phyloP scores from a whole-genome alignment of 2,797 vertebrate species.

The Propithecus deckenii region DNA sequence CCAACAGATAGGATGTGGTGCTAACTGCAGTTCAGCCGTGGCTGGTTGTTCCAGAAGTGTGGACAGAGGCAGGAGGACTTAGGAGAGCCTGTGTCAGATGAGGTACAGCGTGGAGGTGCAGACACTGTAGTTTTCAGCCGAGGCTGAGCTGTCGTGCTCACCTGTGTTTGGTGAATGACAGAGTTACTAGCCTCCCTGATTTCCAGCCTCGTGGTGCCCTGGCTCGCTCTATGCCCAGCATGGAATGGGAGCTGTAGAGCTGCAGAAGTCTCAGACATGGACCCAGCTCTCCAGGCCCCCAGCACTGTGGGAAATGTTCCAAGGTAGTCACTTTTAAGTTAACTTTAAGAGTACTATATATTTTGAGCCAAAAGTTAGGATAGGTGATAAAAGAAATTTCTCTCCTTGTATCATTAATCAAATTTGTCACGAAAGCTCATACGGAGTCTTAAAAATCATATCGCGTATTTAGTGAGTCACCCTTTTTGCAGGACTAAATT shows the following conservation, averaged over 20 bases:
- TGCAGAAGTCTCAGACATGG: not conserved
- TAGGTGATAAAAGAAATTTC: not conserved
- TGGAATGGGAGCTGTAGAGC: not conserved
- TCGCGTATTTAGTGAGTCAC: not conserved
- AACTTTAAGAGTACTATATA: not conserved
- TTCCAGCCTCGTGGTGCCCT: not conserved
- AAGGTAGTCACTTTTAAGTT: not conserved
- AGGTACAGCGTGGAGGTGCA: too few relatives aligned
- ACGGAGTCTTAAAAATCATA: not conserved
- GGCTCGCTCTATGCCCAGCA: not conserved
- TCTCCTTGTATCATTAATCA: not conserved
- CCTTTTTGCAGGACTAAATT: not conserved
- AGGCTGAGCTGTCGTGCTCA: not conserved
- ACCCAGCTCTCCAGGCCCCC: not conserved
- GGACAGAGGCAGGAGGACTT: not conserved
- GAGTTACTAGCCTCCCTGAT: not conserved
- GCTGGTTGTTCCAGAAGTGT: not conserved
- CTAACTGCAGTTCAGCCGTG: not conserved
- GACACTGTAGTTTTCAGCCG: too few relatives aligned
- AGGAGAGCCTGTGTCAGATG: not conserved
- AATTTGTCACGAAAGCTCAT: not conserved
- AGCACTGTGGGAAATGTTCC: not conserved
- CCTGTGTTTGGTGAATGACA: not conserved
- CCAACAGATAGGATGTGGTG: not conserved
- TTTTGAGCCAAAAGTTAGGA: slow-evolving; percentile 9